A percentile compares a stretch with the other conserved stretches of the same genome.
Evolutionary conservation across 2,113 vertebrate genomes (phyloP).

Genomic region (Dromas ardeola): DNA sequence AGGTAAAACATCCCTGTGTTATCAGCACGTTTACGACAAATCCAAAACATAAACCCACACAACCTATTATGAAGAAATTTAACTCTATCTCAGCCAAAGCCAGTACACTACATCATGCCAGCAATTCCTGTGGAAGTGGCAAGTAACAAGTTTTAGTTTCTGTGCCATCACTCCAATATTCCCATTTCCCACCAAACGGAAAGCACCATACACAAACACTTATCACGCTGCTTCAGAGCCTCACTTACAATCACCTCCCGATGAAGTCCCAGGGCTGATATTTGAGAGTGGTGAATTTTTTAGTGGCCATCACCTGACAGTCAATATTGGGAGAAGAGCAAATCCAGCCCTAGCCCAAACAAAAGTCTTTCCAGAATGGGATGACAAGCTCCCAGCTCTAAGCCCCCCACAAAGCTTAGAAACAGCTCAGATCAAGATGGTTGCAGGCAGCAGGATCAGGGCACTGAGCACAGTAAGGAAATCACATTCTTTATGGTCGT

Average conservation of each 20-base stretch:
- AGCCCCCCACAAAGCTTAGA: neutral
- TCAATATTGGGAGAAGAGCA: neutral
- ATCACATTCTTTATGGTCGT: rapidly evolving
- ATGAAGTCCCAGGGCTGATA: neutral
- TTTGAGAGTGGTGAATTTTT: neutral
- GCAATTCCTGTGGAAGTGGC: neutral
- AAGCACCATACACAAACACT: neutral
- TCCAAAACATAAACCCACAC: neutral
- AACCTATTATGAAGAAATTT: neutral
- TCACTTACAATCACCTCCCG: neutral
- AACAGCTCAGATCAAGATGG: neutral
- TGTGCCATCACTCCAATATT: neutral
- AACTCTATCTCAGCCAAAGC: neutral
- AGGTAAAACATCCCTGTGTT: rapidly evolving
- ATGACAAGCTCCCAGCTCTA: neutral
- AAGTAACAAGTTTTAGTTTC: neutral
- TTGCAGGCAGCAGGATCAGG: neutral
- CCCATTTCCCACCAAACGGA: neutral
- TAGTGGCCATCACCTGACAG: neutral
- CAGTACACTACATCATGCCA: neutral
- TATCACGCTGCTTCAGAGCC: neutral
- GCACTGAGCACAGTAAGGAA: neutral
- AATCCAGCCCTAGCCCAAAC: neutral
- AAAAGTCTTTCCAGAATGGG: neutral
- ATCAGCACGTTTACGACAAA: neutral